Base-by-base conservation (phyloP, 2,797 vertebrate species). In the Todus mexicanus region DNA sequence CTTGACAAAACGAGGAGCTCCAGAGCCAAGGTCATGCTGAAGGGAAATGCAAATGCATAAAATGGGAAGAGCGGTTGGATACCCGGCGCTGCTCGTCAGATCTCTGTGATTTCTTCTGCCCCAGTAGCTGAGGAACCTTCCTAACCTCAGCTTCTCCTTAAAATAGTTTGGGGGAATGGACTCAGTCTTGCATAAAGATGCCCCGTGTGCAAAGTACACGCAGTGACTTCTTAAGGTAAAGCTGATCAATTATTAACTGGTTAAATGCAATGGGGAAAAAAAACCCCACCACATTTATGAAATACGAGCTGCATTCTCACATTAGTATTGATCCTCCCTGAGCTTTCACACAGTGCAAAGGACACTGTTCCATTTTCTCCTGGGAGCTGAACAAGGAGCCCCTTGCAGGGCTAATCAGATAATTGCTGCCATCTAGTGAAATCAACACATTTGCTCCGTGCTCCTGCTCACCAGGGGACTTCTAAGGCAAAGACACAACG, bases 341-440 rank as follows among this genome's bases (percentile, higher is more conserved):
- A 5, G 45, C 38, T 27, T 31, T 31, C 72, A 74, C 38, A 4
- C 0, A 8, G 51, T 2, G 6, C 53, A 59, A 18, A 70, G 84
- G 33, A 63, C 15, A 11, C 4, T 40, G 59, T 81, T 75, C 70
- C 33, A 10, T 18, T 38, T 60, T 33, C 72, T 71, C 29, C 37
- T 12, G 74, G 73, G 66, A 91, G 31, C 18, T 1, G 27, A 68
- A 25, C 8, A 9, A 40, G 51, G n/a, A 83, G 51, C 61, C 29
- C 37, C 1, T 18, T 1, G 26, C 8, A 27, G 57, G 51, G 2
- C 40, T 29, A 48, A 27, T 33, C 81, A 84, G 92, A 21, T 54
- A 83, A 93, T 82, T 95, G 94, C 95, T 96, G 95, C 94, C 93
- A 95, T 53, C 93, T 93, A 95, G 92, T 92, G 95, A 94, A 84